Evolutionary conservation across 1,140 invertebrate genomes (phyloP), one percentile per base, ranked within the genome.

Genomic region (Drosophila simulans): DNA sequence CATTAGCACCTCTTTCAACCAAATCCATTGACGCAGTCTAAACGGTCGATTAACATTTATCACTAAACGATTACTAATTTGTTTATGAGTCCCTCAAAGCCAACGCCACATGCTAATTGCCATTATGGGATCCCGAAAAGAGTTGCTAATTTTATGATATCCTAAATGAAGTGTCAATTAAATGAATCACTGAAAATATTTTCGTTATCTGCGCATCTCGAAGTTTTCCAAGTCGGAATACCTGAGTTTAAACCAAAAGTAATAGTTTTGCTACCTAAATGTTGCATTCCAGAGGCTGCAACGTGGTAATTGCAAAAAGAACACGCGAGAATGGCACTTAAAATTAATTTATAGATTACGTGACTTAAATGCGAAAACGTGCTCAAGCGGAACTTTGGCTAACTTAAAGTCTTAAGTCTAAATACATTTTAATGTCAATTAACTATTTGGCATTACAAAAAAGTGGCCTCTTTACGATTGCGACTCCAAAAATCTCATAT

Each of bases 41-140:
- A 17, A 68, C 22, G 73, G 42, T 34, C 73, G 74, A 68, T 77
- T 77, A 77, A 55, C 51, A 34, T 55, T 77, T 77, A 59, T 11
- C 74, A 51, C 25, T 35, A 27, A 59, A 11, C 68, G 52, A 34
- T 57, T 71, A 70, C 64, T 65, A 71, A 70, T 57, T 70, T 70
- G 49, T 70, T 77, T 60, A 56, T 48, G 45, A 59, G 49, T 54
- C 5, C 27, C 46, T 8, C 11, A 39, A 43, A 54, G 31, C 49
- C 39, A 17, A 39, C 25, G 46, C 35, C 64, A 55, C 40, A 58
- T 69, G 74, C 73, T 77, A 77, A 77, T 77, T 77, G n/a, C 13
- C 35, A 15, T 34, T 40, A 53, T 77, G 40, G 66, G 39, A 22
- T 39, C 17, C 27, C 17, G 54, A 60, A 63, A 53, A 54, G 34